Evolutionary conservation across 2,888 invertebrate genomes (phyloP).

Genomic region (Pheosia tremula): DNA sequence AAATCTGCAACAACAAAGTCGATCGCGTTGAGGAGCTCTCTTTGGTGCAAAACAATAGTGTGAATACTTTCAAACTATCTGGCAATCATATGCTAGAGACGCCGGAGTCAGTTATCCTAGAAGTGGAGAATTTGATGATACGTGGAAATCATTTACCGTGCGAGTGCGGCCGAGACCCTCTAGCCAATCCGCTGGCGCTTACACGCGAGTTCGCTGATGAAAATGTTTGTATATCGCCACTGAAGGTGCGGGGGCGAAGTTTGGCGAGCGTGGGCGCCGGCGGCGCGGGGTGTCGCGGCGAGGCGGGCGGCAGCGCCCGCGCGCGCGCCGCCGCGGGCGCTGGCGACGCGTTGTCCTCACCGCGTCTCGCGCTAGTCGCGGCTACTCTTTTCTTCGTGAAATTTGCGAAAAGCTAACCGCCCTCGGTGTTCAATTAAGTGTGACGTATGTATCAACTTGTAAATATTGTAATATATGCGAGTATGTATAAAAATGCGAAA

Average conservation of each 20-base stretch:
- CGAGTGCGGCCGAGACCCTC: constrained; percentile 92
- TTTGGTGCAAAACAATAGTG: constrained; percentile 88
- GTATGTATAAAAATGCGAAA: constrained; percentile 74
- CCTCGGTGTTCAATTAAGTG: constrained; percentile 72
- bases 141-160: constrained; percentile 94
- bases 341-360: constrained; percentile 47
- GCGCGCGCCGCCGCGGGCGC: constrained; percentile 62
- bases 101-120: constrained; percentile 88
- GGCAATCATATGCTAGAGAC: constrained; percentile 94
- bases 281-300: constrained; percentile 70
- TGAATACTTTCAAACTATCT: constrained; percentile 89
- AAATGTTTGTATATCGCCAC: constrained; percentile 94
- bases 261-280: constrained; percentile 83
- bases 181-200: constrained; percentile 90
- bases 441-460: constrained; percentile 71
- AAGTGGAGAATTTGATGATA: constrained; percentile 89
- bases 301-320: constrained; percentile 68
- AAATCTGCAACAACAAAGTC: constrained; percentile 93
- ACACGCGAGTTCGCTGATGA: constrained; percentile 87
- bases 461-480: constrained; percentile 80
- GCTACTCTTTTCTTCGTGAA: constrained; percentile 57
- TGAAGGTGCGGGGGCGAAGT: constrained; percentile 91
- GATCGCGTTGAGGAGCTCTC: constrained; percentile 91
- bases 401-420: constrained; percentile 71
- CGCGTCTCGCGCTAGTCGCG: constrained; percentile 55